These are phyloP conservation scores for Corbicula japonica DNA, from an alignment of 2,888 invertebrate species.

Conservation along the genomic window DNA sequence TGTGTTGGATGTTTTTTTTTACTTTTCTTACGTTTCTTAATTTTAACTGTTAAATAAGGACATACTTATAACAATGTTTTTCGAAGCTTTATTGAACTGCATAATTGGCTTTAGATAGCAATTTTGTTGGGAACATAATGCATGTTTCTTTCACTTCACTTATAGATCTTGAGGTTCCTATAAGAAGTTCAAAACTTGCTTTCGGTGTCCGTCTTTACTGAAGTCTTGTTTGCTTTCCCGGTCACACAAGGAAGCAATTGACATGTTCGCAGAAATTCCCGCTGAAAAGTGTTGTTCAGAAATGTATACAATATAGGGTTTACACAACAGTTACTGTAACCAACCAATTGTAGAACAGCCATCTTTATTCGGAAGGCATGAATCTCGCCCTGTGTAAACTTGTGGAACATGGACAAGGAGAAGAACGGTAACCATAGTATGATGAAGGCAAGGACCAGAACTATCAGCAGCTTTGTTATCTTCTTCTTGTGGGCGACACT, in stretches of 20 bases:
- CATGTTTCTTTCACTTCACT: too few species aligned
- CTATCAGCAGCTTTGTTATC: slow-evolving; percentile 77
- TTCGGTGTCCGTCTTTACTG: slow-evolving; percentile 31
- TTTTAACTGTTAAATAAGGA: too few species aligned
- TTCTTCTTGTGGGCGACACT: slow-evolving; percentile 73
- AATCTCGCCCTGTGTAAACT: slow-evolving; percentile 57
- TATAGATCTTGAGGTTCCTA: too few species aligned
- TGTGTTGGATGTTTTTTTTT: too few species aligned
- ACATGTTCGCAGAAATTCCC: slow-evolving; percentile 64
- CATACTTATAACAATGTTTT: too few species aligned
- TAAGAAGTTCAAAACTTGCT: slow-evolving; percentile 25
- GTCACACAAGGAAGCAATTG: slow-evolving; percentile 11
- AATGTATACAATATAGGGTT: slow-evolving; percentile 83
- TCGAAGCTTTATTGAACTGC: too few species aligned
- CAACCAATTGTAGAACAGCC: slow-evolving; percentile 78
- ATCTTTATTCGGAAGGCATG: slow-evolving; percentile 64
- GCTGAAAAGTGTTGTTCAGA: slow-evolving; percentile 80
- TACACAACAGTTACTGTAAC: slow-evolving; percentile 79
- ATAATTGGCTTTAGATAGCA: too few species aligned
- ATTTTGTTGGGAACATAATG: too few species aligned
- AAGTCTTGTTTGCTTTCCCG: background rate
- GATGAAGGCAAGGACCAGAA: slow-evolving; percentile 77
- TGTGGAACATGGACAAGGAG: slow-evolving; percentile 72
- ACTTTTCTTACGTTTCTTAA: too few species aligned
- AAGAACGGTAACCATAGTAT: slow-evolving; percentile 82